These are phyloP conservation scores for Solenopsis invicta DNA, from an alignment of 1,140 invertebrate species.

Conservation along the genomic window DNA sequence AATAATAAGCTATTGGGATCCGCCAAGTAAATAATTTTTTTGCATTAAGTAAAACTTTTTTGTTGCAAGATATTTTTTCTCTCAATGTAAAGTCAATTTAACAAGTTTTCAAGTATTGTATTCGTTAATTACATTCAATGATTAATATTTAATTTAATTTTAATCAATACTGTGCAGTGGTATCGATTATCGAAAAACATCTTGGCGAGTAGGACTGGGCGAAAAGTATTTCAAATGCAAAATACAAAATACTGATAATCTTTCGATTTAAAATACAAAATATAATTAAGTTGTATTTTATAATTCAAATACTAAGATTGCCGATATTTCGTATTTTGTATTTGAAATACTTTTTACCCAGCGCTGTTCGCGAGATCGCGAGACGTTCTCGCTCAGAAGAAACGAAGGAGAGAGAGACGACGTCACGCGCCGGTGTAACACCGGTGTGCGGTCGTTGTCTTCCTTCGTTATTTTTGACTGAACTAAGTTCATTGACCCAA, in stretches of 20 bases:
- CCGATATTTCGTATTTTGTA: too few relatives aligned
- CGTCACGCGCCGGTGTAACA: slow-evolving; percentile 11
- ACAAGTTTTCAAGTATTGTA: not conserved
- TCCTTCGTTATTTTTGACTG: slow-evolving; percentile 56
- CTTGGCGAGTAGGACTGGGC: not conserved
- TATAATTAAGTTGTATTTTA: too few relatives aligned
- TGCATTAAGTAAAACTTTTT: too few relatives aligned
- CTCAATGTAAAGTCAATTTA: not conserved
- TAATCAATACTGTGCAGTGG: not conserved
- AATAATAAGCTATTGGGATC: too few relatives aligned
- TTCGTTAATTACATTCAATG: not conserved
- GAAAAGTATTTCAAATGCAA: too few relatives aligned
- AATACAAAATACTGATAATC: too few relatives aligned
- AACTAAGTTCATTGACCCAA: slow-evolving; percentile 26
- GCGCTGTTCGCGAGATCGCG: not conserved
- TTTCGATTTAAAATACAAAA: too few relatives aligned
- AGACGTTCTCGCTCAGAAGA: not conserved
- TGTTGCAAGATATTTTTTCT: too few relatives aligned
- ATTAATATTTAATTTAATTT: not conserved
- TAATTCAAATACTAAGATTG: too few relatives aligned
- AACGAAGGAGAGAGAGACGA: not conserved
- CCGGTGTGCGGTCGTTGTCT: not conserved
- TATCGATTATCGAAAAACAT: not conserved
- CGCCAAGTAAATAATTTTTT: too few relatives aligned
- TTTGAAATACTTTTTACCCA: too few relatives aligned